A percentile compares a stretch with the other conserved stretches of the same genome.
phyloP scores from a whole-genome alignment of 1,140 invertebrate species.

The Aphis craccivora region DNA sequence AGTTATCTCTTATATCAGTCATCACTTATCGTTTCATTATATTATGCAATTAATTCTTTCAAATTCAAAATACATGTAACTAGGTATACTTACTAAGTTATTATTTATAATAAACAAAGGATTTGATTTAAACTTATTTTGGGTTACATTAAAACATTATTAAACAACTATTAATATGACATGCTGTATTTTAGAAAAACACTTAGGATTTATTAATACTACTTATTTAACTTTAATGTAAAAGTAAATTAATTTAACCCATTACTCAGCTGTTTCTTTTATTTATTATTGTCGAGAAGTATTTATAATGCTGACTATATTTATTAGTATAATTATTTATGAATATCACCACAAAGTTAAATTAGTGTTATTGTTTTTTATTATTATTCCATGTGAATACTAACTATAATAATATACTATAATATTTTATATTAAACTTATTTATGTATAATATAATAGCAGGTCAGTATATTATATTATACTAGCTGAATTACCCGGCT shows the following conservation, averaged over 20 bases:
- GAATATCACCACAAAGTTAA: not conserved
- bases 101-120: not conserved
- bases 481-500: not conserved
- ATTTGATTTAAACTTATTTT: not conserved
- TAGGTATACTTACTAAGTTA: not conserved
- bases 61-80: no score
- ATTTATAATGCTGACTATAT: not conserved
- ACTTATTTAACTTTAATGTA: not conserved
- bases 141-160: not conserved
- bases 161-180: not conserved
- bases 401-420: not conserved
- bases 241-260: not conserved
- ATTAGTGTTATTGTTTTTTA: not conserved
- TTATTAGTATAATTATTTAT: slow-evolving; percentile 32
- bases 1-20: not conserved
- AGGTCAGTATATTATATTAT: not conserved
- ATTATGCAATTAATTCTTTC: not conserved
- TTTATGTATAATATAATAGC: not conserved
- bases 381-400: not conserved
- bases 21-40: not conserved
- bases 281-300: slow-evolving; percentile 19
- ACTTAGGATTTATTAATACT: not conserved
- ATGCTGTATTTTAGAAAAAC: not conserved
- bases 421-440: not conserved
- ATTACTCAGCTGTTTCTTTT: not conserved